phyloP scores from a whole-genome alignment of 1,140 invertebrate species.

The Amyelois transitella region DNA sequence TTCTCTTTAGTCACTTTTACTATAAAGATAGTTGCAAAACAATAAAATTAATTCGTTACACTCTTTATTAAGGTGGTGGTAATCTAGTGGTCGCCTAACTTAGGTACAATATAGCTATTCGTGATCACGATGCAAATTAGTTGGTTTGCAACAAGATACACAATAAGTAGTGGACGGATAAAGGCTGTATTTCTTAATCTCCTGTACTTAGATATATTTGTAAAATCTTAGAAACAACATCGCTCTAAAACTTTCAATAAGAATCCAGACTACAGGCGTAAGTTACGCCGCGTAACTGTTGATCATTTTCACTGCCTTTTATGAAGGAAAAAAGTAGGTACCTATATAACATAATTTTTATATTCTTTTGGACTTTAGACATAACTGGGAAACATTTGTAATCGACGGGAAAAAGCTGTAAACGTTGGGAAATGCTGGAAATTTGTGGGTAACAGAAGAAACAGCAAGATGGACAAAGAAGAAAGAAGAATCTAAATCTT shows the following conservation, averaged over 20 bases:
- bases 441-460: conserved; percentile 2
- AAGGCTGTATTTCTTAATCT: neutral
- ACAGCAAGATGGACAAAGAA: conserved; percentile 25
- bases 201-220: neutral
- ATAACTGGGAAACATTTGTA: neutral
- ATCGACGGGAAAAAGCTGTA: neutral
- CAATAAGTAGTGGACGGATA: no score
- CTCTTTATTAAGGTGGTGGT: neutral
- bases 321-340: neutral
- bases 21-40: no score
- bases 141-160: neutral
- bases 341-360: neutral
- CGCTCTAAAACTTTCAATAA: conserved; percentile 25
- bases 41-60: no score
- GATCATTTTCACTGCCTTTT: neutral
- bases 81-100: neutral
- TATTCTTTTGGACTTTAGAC: neutral
- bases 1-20: no score
- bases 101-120: neutral
- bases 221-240: neutral
- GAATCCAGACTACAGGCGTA: conserved; percentile 19
- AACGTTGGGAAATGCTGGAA: no score
- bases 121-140: neutral
- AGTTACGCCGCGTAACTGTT: conserved; percentile 3
- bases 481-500: conserved; percentile 74